Conservation (phyloP, 2,888 invertebrate genomes). For the Chydorus sphaericus region DNA sequence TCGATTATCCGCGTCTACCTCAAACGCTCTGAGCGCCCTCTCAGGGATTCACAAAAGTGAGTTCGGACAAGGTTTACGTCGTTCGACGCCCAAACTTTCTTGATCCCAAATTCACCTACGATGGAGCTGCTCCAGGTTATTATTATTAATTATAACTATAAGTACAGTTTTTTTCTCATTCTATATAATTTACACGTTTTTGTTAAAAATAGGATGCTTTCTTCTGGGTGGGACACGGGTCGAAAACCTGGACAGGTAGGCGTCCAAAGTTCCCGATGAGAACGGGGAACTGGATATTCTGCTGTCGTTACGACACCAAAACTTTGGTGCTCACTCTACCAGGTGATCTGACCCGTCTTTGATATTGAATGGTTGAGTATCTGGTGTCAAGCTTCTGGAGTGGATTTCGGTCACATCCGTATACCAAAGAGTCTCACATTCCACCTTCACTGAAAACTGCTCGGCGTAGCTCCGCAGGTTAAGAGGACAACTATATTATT, state of each 20-base stretch:
- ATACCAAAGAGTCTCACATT: slow-evolving; percentile 57
- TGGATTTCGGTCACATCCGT: slow-evolving; percentile 75
- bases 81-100: slow-evolving; percentile 86
- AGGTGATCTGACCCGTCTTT: slow-evolving; percentile 72
- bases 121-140: slow-evolving; percentile 81
- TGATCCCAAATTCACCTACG: slow-evolving; percentile 78
- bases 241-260: slow-evolving; percentile 66
- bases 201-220: slow-evolving; percentile 56
- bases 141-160: slow-evolving; percentile 3
- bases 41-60: slow-evolving; percentile 67
- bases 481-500: too few species aligned
- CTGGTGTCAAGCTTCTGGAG: slow-evolving; percentile 86
- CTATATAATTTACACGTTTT: too few species aligned
- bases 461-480: slow-evolving; percentile 88
- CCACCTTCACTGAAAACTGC: slow-evolving; percentile 87
- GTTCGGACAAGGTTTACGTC: slow-evolving; percentile 71
- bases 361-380: slow-evolving; percentile 85
- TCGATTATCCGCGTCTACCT: slow-evolving; percentile 71
- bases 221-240: slow-evolving; percentile 84
- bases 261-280: slow-evolving; percentile 74
- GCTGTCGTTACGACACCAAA: slow-evolving; percentile 64
- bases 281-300: slow-evolving; percentile 70
- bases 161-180: neutral
- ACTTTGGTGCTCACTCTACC: slow-evolving; percentile 80
- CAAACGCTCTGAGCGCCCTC: slow-evolving; percentile 56